A percentile compares a stretch with the other conserved stretches of the same genome.
Conservation (phyloP, 2,888 invertebrate genomes). For the Euspilapteryx auroguttella region DNA sequence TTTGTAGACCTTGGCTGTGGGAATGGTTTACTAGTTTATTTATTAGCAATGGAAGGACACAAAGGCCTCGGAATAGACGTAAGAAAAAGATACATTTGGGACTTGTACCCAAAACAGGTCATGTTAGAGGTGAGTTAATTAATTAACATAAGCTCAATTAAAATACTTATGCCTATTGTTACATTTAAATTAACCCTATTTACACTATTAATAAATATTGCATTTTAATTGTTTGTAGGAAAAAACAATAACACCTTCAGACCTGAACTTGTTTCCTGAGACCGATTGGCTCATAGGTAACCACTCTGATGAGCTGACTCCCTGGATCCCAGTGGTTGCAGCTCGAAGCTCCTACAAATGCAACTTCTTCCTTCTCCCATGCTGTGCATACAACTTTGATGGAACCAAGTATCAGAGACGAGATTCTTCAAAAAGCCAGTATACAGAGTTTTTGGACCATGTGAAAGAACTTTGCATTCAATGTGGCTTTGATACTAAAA, state of each 20-base stretch:
- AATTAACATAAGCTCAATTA: too few relatives aligned
- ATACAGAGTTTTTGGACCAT: slow-evolving; percentile 73
- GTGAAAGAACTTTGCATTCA: slow-evolving; percentile 60
- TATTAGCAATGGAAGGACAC: slow-evolving; percentile 83
- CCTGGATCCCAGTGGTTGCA: slow-evolving; percentile 95
- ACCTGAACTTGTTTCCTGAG: slow-evolving; percentile 67
- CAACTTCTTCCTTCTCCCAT: slow-evolving; percentile 90
- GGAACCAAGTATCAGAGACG: slow-evolving; percentile 79
- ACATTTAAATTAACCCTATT: too few relatives aligned
- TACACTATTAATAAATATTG: too few relatives aligned
- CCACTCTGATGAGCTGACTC: slow-evolving; percentile 98
- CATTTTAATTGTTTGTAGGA: too few relatives aligned
- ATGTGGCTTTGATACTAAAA: slow-evolving; percentile 74
- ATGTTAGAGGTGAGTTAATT: slow-evolving; percentile 68
- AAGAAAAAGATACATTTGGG: slow-evolving; percentile 86
- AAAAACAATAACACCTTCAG: slow-evolving; percentile 69
- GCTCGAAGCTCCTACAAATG: slow-evolving; percentile 73
- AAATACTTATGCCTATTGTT: too few relatives aligned
- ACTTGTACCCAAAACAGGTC: slow-evolving; percentile 67
- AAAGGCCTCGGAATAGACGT: slow-evolving; percentile 83
- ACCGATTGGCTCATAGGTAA: slow-evolving; percentile 96
- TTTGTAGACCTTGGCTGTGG: slow-evolving; percentile 98
- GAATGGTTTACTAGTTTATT: slow-evolving; percentile 90
- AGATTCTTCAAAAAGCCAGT: slow-evolving; percentile 73
- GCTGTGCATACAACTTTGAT: slow-evolving; percentile 91